Percentiles rank a stretch among this genome's conserved stretches.
phyloP scores from a whole-genome alignment of 2,797 vertebrate genomes.

The Pipistrellus kuhlii region DNA sequence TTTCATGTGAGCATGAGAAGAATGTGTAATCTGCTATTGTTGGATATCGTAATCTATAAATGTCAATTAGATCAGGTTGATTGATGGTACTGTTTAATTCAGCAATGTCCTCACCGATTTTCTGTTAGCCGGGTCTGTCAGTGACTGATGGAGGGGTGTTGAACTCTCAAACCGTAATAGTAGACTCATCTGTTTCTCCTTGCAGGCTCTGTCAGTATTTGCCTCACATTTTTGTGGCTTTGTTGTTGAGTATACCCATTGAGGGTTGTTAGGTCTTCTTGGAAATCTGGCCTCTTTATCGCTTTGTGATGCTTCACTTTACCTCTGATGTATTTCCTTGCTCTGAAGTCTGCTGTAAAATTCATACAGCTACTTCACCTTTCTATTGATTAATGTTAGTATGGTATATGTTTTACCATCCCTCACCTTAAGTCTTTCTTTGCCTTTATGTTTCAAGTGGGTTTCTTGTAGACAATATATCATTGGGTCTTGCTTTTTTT shows the following conservation, averaged over 20 bases:
- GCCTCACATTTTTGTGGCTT: background rate
- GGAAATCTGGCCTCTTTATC: background rate
- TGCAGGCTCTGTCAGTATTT: background rate
- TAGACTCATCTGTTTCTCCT: background rate
- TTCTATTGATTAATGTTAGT: background rate
- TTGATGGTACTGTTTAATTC: background rate
- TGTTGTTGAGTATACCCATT: background rate
- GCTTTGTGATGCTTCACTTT: background rate
- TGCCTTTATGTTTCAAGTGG: background rate
- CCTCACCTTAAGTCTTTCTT: background rate
- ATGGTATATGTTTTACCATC: background rate
- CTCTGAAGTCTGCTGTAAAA: background rate
- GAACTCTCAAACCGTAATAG: background rate
- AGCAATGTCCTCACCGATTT: background rate
- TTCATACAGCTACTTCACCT: background rate
- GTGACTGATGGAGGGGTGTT: background rate
- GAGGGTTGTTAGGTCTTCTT: background rate
- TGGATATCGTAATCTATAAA: background rate
- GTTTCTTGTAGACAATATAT: background rate
- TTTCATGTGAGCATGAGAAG: background rate
- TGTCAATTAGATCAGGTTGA: slow-evolving; percentile 16
- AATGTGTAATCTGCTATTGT: background rate
- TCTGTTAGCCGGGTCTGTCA: background rate
- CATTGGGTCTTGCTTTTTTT: background rate
- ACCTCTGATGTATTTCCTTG: background rate